Evolutionary conservation across 2,888 invertebrate species (phyloP), one percentile per base, ranked within the genome.

Genomic region (Cheilosia soror): DNA sequence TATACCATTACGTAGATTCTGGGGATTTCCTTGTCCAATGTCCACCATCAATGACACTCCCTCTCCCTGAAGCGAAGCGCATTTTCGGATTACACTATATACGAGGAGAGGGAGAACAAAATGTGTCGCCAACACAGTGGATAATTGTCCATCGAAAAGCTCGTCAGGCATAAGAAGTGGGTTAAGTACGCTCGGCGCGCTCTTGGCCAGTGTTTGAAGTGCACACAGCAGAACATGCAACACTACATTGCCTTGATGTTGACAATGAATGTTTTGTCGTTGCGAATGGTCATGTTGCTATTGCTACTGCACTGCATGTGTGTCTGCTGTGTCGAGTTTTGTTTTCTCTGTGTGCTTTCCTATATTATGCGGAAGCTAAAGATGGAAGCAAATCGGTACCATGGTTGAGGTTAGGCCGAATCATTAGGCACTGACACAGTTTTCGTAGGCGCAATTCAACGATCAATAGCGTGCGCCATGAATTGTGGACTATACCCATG

Each of bases 151-250:
- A 76, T 76, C 68, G 76, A 58, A 76, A 53, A 65, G 66, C 58
- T 78, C 78, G 83, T 83, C 83, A 83, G 68, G 78, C 83, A 83
- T 83, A 83, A 78, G 68, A 83, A 83, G 78, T 83, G 72, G 83
- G 83, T 83, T 83, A 83, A 83, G 83, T 83, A 78, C 66, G 57
- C 55, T 72, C 62, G 72, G 62, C 49, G 82, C 62, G 69, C 72
- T 78, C 62, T 62, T 72, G 68, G 68, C 62, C 44, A 40, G 51
- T 20, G 27, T 20, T 13, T 68, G 15, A 55, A 60, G 57, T 57
- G 49, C 15, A 71, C 53, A 69, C 20, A 49, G 27, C 49, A 60
- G 40, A 53, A 71, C 47, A 76, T 53, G 51, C 69, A 76, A 25
- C 58, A 20, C 20, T 47, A 20, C 6, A 20, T 63, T 73, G 78